Evolutionary conservation across 1,140 invertebrate genomes (phyloP), one percentile per base, ranked within the genome.

Genomic region (Popillia japonica): DNA sequence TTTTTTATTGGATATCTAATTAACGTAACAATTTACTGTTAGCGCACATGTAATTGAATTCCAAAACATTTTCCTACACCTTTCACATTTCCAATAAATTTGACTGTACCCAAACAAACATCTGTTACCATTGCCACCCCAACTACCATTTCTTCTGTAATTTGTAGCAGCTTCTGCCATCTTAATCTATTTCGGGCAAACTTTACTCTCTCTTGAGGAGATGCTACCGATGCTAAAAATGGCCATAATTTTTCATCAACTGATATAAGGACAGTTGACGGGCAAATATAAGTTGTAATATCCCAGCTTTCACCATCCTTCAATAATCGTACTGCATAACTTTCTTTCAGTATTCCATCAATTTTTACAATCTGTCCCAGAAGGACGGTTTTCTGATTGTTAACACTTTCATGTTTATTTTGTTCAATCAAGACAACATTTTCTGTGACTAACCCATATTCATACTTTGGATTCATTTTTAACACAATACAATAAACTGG

Each of bases 11-110:
- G 48, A 55, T 72, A 42, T 68, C 41, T 61, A 64, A 40, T 76
- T 73, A 3, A 11, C 0, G 0, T 41, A n/a, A n/a, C n/a, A n/a
- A 6, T 64, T 42, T 74, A 74, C 11, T 74, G 44, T 7, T 20
- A 68, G 1, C 2, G 85, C 87, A 91, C 90, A 87, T 89, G 83
- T 81, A 91, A 78, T 81, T 90, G 88, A 77, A 91, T 83, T 34
- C 89, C 90, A 86, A 89, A 90, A 82, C 90, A 90, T 83, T 88
- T 87, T 48, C 89, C 89, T 22, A 90, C 80, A 76, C 90, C 88
- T 76, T 85, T 81, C 61, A 90, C 89, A 78, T 83, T 83, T 40
- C 90, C 90, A 75, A 90, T 89, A 80, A 87, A 90, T 81, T 87
- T 90, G 77, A 91, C 86, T 75, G 84, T 85, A 27, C 85, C 87